Evolutionary conservation across 2,888 invertebrate species (phyloP).

Genomic region (Gerosis bhagava): DNA sequence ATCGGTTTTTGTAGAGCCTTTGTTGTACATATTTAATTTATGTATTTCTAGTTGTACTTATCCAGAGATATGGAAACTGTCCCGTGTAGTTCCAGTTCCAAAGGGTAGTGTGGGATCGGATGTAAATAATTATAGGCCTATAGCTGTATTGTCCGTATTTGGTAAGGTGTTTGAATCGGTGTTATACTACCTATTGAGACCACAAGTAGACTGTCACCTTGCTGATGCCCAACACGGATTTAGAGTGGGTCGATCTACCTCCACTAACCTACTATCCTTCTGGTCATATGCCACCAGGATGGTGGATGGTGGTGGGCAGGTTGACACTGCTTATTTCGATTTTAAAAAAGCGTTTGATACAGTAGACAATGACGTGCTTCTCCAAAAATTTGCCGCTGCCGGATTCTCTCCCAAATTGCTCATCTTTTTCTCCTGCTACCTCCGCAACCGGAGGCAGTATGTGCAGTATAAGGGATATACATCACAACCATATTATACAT

Average conservation of each 20-base stretch:
- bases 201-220: neutral
- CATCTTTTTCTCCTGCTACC: neutral
- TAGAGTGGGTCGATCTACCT: neutral
- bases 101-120: neutral
- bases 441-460: neutral
- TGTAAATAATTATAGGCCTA: neutral
- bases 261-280: neutral
- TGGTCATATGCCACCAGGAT: neutral
- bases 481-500: neutral
- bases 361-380: too few species aligned
- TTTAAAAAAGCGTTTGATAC: too few species aligned
- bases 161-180: neutral
- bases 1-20: neutral
- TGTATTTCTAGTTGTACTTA: neutral
- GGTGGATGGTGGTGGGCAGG: neutral
- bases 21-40: neutral
- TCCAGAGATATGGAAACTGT: neutral
- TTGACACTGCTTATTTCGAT: neutral
- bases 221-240: neutral
- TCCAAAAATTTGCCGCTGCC: too few species aligned
- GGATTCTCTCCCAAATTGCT: too few species aligned
- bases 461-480: neutral
- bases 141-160: neutral
- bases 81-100: neutral
- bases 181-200: neutral